Conservation (phyloP, 2,888 invertebrate genomes). For the Papilio gigon region DNA sequence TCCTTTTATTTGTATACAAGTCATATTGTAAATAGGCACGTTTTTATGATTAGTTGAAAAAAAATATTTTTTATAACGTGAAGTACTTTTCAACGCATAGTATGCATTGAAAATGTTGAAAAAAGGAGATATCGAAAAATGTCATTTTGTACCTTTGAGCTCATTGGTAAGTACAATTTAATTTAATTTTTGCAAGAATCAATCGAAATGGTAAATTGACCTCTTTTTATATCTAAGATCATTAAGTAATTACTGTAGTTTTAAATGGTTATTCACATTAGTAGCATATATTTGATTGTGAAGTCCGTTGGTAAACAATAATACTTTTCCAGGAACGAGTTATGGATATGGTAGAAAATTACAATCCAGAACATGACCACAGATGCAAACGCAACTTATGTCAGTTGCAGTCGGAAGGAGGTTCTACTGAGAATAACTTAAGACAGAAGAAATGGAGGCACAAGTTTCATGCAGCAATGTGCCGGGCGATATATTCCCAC, state of each 20-base stretch:
- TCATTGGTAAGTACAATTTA: slow-evolving; percentile 61
- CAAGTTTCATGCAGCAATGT: slow-evolving; percentile 52
- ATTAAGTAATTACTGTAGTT: too few species aligned
- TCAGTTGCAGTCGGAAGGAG: slow-evolving; percentile 53
- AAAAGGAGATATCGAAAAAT: slow-evolving; percentile 52
- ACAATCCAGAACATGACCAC: slow-evolving; percentile 45
- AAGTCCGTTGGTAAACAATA: background rate
- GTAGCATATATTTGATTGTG: background rate
- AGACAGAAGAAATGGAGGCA: slow-evolving; percentile 49
- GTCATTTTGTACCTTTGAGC: slow-evolving; percentile 58
- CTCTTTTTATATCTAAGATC: too few species aligned
- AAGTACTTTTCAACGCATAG: background rate
- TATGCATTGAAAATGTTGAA: slow-evolving; percentile 41
- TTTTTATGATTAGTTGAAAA: background rate
- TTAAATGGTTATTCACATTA: too few species aligned
- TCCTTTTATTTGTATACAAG: background rate
- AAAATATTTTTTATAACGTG: background rate
- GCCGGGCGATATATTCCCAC: slow-evolving; percentile 67
- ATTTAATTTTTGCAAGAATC: too few species aligned
- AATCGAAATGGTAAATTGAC: too few species aligned
- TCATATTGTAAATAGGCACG: background rate
- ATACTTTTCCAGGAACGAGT: slow-evolving; percentile 57
- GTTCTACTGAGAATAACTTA: slow-evolving; percentile 41
- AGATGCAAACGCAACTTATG: slow-evolving; percentile 58
- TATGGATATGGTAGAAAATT: slow-evolving; percentile 52